Conservation (phyloP, 2,888 invertebrate species). For the Deilephila elpenor region DNA sequence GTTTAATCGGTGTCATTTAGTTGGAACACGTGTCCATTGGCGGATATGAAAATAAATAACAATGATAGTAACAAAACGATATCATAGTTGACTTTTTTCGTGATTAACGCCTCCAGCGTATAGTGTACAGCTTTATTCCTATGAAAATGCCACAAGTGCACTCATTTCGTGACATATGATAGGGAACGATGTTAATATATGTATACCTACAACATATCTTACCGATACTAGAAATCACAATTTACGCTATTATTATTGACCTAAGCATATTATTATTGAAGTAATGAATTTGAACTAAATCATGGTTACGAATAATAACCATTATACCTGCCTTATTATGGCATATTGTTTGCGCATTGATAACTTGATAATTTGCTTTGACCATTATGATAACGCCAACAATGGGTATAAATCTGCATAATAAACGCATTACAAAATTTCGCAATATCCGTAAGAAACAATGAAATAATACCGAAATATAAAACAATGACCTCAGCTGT, state of each 20-base stretch:
- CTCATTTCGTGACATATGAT: too few relatives aligned
- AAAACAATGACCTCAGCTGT: constrained; percentile 55
- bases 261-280: too few relatives aligned
- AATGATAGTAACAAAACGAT: background rate
- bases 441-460: constrained; percentile 54
- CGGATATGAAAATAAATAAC: constrained; percentile 7
- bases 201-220: too few relatives aligned
- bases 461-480: constrained; percentile 54
- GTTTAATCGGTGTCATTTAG: constrained; percentile 47
- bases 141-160: background rate
- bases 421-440: constrained; percentile 39
- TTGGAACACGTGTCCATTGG: constrained; percentile 41
- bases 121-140: too few relatives aligned
- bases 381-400: constrained; percentile 8
- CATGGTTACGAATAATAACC: too few relatives aligned
- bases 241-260: too few relatives aligned
- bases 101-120: background rate
- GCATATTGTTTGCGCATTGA: background rate
- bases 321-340: background rate
- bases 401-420: constrained; percentile 27
- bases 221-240: too few relatives aligned
- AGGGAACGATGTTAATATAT: background rate
- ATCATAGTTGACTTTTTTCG: background rate
- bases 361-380: constrained; percentile 9
- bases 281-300: too few relatives aligned